Percentiles rank a stretch among this genome's conserved stretches.
Evolutionary conservation across 2,888 invertebrate species (phyloP).

Genomic region (Callosobruchus maculatus): DNA sequence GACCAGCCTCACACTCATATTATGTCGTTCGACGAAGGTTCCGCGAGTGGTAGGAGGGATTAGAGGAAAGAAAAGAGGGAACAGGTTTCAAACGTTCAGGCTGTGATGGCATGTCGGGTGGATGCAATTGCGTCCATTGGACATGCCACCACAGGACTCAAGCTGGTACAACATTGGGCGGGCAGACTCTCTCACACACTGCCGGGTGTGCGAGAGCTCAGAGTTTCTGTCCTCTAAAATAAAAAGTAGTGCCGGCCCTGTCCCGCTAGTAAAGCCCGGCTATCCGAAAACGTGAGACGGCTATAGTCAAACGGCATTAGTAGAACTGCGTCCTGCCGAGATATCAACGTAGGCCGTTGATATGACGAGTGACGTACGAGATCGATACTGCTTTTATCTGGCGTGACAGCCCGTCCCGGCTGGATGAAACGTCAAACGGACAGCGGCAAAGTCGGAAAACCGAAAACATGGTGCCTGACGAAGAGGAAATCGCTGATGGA

Average conservation of each 20-base stretch:
- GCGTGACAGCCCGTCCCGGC: background rate
- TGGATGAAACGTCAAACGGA: background rate
- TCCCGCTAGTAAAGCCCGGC: background rate
- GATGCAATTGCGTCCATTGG: too few species aligned
- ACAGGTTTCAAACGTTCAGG: too few species aligned
- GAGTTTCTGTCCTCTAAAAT: too few species aligned
- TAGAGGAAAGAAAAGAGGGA: too few species aligned
- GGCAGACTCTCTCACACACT: too few species aligned
- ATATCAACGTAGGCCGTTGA: background rate
- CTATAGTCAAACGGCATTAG: background rate
- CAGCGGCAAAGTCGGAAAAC: background rate
- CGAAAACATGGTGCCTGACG: background rate
- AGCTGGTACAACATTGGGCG: too few species aligned
- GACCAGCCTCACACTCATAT: too few species aligned
- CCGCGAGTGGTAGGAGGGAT: too few species aligned
- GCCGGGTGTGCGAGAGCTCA: too few species aligned
- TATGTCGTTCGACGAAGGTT: too few species aligned
- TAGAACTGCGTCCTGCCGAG: background rate
- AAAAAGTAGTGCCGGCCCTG: background rate
- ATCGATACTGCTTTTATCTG: background rate
- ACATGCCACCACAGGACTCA: too few species aligned
- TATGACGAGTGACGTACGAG: background rate
- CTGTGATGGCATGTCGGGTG: too few species aligned
- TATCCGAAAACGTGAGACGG: background rate
- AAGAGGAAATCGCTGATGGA: background rate